phyloP scores from a whole-genome alignment of 2,888 invertebrate genomes.

The Enoplolaimus lenunculus region DNA sequence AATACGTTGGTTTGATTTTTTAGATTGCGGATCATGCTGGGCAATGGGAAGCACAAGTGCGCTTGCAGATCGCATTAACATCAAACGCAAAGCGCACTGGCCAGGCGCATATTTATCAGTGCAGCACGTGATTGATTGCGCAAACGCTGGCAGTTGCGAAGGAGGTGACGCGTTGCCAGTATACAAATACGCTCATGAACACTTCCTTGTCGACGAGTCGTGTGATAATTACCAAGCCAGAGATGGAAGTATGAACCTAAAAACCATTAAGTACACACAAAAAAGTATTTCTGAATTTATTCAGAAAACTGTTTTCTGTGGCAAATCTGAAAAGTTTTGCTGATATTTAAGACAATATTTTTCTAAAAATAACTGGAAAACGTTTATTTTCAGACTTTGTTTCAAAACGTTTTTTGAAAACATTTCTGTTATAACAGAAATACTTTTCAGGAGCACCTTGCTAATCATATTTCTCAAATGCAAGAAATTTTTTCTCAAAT shows the following conservation, averaged over 20 bases:
- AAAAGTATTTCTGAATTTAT: no score
- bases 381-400: no score
- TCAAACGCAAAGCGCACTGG: conserved; percentile 44
- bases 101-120: conserved; percentile 45
- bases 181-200: conserved; percentile 44
- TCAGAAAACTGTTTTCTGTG: no score
- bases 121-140: conserved; percentile 46
- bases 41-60: conserved; percentile 46
- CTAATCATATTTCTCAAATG: no score
- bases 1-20: conserved; percentile 23
- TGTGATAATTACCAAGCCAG: conserved; percentile 48
- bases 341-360: no score
- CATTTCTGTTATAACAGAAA: no score
- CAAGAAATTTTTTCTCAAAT: no score
- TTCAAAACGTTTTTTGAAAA: no score
- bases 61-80: conserved; percentile 46
- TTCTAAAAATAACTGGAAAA: no score
- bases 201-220: conserved; percentile 47
- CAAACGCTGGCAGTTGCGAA: conserved; percentile 43
- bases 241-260: conserved; percentile 41
- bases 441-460: no score
- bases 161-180: conserved; percentile 42
- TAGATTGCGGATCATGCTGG: conserved; percentile 48
- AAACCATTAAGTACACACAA: no score
- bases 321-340: no score